Evolutionary conservation across 2,113 vertebrate genomes (phyloP), one percentile per base, ranked within the genome.

Genomic region (Tricholaema leucomelas): DNA sequence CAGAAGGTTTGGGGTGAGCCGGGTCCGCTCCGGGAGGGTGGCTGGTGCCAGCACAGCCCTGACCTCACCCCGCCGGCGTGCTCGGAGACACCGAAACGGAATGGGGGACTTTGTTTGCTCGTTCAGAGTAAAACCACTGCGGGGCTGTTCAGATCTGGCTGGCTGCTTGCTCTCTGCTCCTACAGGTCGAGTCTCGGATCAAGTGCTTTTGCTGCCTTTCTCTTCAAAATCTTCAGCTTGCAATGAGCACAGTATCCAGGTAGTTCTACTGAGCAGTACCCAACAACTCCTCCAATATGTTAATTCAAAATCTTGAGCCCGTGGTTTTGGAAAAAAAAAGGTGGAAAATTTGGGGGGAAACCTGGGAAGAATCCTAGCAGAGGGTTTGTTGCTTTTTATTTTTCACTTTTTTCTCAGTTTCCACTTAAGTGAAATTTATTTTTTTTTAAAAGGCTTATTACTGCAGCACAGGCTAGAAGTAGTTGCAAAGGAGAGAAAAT

Each of bases 391-490:
- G 48, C 12, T 25, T 50, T 50, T 50, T 50, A 17, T 44, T 18
- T 44, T 44, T 6, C 50, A 10, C 6, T 8, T 42, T 72, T 30
- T 17, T 28, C 27, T 10, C 55, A 5, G 2, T 15, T 46, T 40
- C 16, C 8, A 25, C 2, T 19, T n/a, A 61, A 72, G 7, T 0
- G 4, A 77, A 31, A 9, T 15, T 33, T 28, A 55, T 80, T 50
- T 24, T 65, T 17, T 33, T 24, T 60, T 80, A 44, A 17, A 71
- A 66, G 35, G 8, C 7, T 65, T 38, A 14, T 20, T 60, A 6
- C 10, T 0, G 0, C 7, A 27, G 8, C 2, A 0, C 5, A 40
- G 73, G 17, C 70, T 40, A 3, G 13, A 56, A 80, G n/a, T 4
- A 23, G 15, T 27, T 30, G 15, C 8, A 55, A 19, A 77, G 19